Evolutionary conservation across 53 echinoderm and acorn worm species (phyloP).

Genomic region (Luidia sarsii): DNA sequence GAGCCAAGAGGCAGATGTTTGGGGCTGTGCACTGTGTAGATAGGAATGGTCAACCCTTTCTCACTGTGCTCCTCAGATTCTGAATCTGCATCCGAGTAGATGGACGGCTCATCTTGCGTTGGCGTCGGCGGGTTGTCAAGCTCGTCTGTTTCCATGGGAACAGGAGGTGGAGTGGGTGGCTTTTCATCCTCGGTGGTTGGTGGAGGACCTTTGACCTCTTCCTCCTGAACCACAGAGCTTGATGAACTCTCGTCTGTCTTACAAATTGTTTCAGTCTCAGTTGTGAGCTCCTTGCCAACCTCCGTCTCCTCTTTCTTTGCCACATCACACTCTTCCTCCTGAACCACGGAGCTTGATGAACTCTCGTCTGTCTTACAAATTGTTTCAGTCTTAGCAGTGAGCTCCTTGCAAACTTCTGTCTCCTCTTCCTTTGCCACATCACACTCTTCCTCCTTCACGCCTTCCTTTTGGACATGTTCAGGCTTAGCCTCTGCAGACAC

Average conservation of each 20-base stretch:
- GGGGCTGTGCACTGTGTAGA: conserved; percentile 61
- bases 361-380: no score
- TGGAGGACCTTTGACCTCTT: no score
- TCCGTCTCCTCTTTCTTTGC: no score
- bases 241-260: not conserved
- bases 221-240: no score
- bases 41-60: conserved; percentile 68
- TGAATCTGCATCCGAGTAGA: conserved; percentile 26
- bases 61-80: conserved; percentile 33
- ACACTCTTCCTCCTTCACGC: not conserved
- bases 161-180: not conserved
- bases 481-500: not conserved
- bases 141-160: conserved; percentile 4
- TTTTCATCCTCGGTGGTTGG: not conserved
- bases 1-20: conserved; percentile 46
- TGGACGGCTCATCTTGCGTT: conserved; percentile 79
- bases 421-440: not conserved
- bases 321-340: no score
- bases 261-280: not conserved
- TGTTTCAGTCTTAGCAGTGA: no score
- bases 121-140: conserved; percentile 78
- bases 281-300: no score
- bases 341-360: no score
- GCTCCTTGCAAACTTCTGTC: not conserved
- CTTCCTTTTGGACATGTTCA: not conserved